Evolutionary conservation across 2,797 vertebrate genomes (phyloP), one percentile per base, ranked within the genome.

Genomic region (Coregonus suidteri): DNA sequence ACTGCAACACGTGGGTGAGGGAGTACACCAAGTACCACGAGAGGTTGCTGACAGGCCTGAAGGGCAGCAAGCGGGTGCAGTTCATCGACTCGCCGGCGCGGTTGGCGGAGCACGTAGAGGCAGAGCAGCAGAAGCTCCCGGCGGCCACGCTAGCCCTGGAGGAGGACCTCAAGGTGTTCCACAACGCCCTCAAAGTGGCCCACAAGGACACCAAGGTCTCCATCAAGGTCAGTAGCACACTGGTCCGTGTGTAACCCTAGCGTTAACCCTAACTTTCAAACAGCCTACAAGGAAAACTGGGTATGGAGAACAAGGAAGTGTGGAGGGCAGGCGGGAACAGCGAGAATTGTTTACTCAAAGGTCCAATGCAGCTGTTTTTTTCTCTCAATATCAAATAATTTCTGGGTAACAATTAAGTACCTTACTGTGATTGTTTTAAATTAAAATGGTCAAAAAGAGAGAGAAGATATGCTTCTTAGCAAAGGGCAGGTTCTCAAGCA

Each of bases 21-120:
- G 98, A 99, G 90, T 99, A 99, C 86, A 99, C 98, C 70, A 99
- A 99, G 89, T 99, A 99, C 89, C 98, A 99, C 0, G 98, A 99
- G 90, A 93, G 98, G 30, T 95, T 99, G 18, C 93, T 99, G 85
- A 99, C 98, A 0, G 98, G 97, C 75, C 90, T 99, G 56, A 99
- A 99, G 88, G 98, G 98, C 77, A 99, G 98, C 93, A 99, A 99
- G 91, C 95, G 97, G 71, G 95, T 99, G 30, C 91, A 98, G 91
- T 99, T 99, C 86, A 98, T 98, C 54, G 98, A 99, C 90, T 97
- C 96, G 5, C 97, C 98, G 0, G 95, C 96, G 51, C 97, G 97
- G 18, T 90, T 99, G 76, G 97, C 96, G 0, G 98, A 99, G 81
- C 95, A 99, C 80, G 95, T 99, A 0, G 98, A 99, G 13, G 95